A percentile compares a stretch with the other conserved stretches of the same genome.
Evolutionary conservation across 2,888 invertebrate species (phyloP).

Genomic region (Drosophila sordidapex): DNA sequence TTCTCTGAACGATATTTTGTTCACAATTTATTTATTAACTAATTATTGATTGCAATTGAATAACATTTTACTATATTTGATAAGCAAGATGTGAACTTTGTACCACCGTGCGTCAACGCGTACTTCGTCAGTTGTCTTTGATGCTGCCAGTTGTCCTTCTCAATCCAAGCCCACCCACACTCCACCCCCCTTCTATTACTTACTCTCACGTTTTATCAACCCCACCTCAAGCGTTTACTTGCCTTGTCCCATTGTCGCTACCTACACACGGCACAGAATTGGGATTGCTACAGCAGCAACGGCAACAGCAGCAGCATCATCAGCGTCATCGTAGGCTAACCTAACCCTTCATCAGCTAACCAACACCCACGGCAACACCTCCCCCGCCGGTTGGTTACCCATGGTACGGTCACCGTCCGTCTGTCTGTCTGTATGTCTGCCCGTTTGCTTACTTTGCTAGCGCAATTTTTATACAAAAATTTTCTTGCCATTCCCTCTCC

Average conservation of each 20-base stretch:
- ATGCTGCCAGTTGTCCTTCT: slow-evolving; percentile 40
- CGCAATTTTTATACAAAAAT: slow-evolving; percentile 81
- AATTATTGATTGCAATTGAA: background rate
- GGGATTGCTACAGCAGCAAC: slow-evolving; percentile 41
- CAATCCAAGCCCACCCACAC: slow-evolving; percentile 13
- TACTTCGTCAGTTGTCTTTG: slow-evolving; percentile 43
- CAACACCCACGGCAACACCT: slow-evolving; percentile 17
- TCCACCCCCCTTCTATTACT: slow-evolving; percentile 12
- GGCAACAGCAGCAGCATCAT: background rate
- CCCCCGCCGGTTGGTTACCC: slow-evolving; percentile 53
- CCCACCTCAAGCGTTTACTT: slow-evolving; percentile 21
- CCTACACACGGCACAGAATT: slow-evolving; percentile 60
- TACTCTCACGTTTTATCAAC: slow-evolving; percentile 30
- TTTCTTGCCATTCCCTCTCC: slow-evolving; percentile 52
- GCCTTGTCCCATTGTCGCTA: slow-evolving; percentile 50
- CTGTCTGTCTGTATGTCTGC: background rate
- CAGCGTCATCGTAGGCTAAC: slow-evolving; percentile 31
- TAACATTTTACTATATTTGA: background rate
- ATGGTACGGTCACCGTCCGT: slow-evolving; percentile 46
- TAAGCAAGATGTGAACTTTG: background rate
- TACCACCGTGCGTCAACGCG: slow-evolving; percentile 40
- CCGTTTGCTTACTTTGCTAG: slow-evolving; percentile 72
- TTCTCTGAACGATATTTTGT: background rate
- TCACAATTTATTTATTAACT: background rate
- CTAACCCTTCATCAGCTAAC: slow-evolving; percentile 61